These are phyloP conservation scores for Nyctalus aviator DNA, from an alignment of 2,797 vertebrate species.

Conservation along the genomic window DNA sequence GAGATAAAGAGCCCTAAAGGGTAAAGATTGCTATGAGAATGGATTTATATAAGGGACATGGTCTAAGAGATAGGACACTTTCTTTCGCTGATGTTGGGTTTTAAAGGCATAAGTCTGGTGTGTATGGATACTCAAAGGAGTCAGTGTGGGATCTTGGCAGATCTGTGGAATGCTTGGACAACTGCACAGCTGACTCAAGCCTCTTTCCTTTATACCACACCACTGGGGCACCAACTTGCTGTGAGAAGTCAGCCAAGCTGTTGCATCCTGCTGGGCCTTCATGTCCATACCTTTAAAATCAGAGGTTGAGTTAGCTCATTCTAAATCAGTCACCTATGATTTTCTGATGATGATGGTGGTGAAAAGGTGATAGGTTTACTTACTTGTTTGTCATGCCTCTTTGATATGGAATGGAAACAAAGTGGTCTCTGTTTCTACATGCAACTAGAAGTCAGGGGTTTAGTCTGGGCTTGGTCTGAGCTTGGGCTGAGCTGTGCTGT, in stretches of 20 bases:
- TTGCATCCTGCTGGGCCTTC: not conserved
- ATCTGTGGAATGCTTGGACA: not conserved
- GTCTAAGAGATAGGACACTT: not conserved
- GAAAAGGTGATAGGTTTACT: not conserved
- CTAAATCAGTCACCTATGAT: not conserved
- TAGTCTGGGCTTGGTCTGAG: too few relatives aligned
- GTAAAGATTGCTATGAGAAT: not conserved
- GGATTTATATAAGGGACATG: not conserved
- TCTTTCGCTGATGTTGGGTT: not conserved
- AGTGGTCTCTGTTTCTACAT: not conserved
- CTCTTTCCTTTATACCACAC: not conserved
- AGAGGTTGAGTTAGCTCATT: not conserved
- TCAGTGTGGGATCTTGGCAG: not conserved
- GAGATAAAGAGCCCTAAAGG: not conserved
- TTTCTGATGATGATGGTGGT: not conserved
- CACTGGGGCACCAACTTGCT: not conserved
- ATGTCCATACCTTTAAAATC: not conserved
- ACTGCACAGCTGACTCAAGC: not conserved
- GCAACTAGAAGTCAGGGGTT: not conserved
- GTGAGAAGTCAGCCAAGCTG: not conserved
- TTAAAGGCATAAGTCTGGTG: not conserved
- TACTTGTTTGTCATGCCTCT: not conserved
- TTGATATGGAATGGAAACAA: not conserved
- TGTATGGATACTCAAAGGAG: accelerated
- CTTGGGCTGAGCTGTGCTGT: not conserved